Evolutionary conservation across 2,888 invertebrate species (phyloP), one percentile per base, ranked within the genome.

Genomic region (Rotaria socialis): DNA sequence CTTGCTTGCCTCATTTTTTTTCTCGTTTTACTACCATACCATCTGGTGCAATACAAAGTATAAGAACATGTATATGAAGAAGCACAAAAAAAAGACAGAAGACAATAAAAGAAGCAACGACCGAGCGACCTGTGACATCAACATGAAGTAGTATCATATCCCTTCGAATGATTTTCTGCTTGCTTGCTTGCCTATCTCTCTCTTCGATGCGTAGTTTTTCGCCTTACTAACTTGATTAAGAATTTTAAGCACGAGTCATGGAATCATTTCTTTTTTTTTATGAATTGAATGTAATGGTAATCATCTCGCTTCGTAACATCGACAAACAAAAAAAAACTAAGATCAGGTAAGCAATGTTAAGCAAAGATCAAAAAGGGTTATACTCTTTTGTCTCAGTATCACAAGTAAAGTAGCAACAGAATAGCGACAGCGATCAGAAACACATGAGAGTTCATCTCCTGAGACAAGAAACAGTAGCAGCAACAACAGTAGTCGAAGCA

Each of bases 371-470:
- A 19, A 0, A 5, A 35, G 67, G 35, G 67, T 35, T 67, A 41
- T 41, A 7, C 35, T 67, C 67, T 41, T 16, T 27, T 41, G 19
- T 67, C 19, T 5, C 19, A 67, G 35, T 35, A 67, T 2, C 67
- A 41, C 16, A 67, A 35, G 35, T 4, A 67, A 67, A 67, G 67
- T 16, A 35, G 19, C 35, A 67, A 19, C 3, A 16, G 67, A 67
- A 41, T 19, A 14, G 35, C 67, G 35, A 16, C 35, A 67, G 35
- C 27, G 67, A 67, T 67, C 67, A 6, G 67, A 67, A 67, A 67
- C 67, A 67, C 35, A 67, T 67, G 67, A 67, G 67, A 67, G 67
- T 41, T 67, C 67, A 19, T 67, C 67, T 67, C 67, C 35, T 14
- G 67, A 35, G 67, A 67, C 7, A 19, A 67, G 67, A 41, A 14